phyloP scores from a whole-genome alignment of 2,888 invertebrate genomes.

The Lamproptera curius region DNA sequence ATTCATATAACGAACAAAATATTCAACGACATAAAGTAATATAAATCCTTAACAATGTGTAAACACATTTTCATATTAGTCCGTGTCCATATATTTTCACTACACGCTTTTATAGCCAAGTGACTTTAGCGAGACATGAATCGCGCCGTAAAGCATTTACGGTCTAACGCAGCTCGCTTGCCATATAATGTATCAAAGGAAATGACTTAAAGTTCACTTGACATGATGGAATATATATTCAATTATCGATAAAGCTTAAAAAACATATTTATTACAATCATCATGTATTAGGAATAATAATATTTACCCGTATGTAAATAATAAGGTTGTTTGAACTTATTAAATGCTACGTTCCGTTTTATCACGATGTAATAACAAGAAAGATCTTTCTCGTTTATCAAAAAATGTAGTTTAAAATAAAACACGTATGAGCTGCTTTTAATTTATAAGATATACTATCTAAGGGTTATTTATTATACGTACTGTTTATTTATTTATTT shows the following conservation, averaged over 20 bases:
- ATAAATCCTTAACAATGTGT: not conserved
- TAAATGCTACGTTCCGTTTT: too few species aligned
- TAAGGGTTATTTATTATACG: not conserved
- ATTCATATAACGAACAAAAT: not conserved
- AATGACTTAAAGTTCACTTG: conserved; percentile 29
- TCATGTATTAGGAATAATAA: too few species aligned
- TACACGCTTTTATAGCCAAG: conserved; percentile 1
- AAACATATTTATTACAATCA: too few species aligned
- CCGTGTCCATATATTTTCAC: not conserved
- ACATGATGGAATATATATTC: conserved; percentile 7
- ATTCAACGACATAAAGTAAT: not conserved
- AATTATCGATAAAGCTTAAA: too few species aligned
- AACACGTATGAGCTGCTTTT: not conserved
- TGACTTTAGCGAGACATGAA: conserved; percentile 9
- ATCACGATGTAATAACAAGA: too few species aligned
- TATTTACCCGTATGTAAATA: too few species aligned
- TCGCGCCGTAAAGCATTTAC: conserved; percentile 29
- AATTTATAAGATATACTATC: not conserved
- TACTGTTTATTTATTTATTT: not conserved
- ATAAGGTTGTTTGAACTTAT: too few species aligned
- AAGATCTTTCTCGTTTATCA: not conserved
- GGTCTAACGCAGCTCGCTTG: conserved; percentile 17
- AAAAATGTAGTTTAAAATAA: not conserved
- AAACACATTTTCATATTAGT: not conserved
- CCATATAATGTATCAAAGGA: conserved; percentile 28